These are phyloP conservation scores for Drosophila rhopaloa DNA, from an alignment of 1,140 invertebrate species.

Conservation along the genomic window DNA sequence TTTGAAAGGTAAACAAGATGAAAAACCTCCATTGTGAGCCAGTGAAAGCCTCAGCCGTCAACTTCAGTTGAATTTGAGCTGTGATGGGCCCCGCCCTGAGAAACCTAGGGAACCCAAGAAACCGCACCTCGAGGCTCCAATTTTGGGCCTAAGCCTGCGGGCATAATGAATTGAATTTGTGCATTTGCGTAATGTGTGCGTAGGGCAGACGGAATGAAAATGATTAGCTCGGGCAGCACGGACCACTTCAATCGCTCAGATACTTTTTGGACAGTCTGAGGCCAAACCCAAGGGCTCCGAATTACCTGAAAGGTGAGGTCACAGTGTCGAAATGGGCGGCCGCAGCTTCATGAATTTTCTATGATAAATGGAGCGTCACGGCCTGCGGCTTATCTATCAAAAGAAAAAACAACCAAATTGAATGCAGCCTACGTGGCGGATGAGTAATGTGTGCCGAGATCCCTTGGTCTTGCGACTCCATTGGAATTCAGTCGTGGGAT, in stretches of 20 bases:
- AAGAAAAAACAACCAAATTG: slow-evolving; percentile 34
- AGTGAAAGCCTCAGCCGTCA: slow-evolving; percentile 13
- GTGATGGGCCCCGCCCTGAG: background rate
- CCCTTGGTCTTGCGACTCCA: background rate
- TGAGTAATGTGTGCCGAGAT: slow-evolving; percentile 59
- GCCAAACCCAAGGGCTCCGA: slow-evolving; percentile 35
- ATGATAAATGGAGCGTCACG: slow-evolving; percentile 80
- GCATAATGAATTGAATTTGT: slow-evolving; percentile 69
- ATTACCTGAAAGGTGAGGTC: slow-evolving; percentile 54
- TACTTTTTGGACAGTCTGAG: slow-evolving; percentile 8
- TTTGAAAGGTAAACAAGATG: background rate
- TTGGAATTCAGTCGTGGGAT: slow-evolving; percentile 3
- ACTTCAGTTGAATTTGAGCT: slow-evolving; percentile 1
- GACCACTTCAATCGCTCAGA: slow-evolving; percentile 34
- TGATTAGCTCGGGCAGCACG: slow-evolving; percentile 36
- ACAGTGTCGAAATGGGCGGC: slow-evolving; percentile 51
- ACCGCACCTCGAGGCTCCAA: background rate
- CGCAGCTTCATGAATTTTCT: slow-evolving; percentile 73
- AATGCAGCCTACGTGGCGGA: slow-evolving; percentile 68
- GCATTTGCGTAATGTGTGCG: slow-evolving; percentile 67
- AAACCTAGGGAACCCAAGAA: background rate
- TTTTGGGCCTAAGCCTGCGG: slow-evolving; percentile 3
- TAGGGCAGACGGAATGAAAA: slow-evolving; percentile 40
- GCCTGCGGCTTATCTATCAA: slow-evolving; percentile 69
- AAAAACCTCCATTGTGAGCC: background rate